phyloP scores from a whole-genome alignment of 2,113 vertebrate genomes.

The Formicarius rufipectus region DNA sequence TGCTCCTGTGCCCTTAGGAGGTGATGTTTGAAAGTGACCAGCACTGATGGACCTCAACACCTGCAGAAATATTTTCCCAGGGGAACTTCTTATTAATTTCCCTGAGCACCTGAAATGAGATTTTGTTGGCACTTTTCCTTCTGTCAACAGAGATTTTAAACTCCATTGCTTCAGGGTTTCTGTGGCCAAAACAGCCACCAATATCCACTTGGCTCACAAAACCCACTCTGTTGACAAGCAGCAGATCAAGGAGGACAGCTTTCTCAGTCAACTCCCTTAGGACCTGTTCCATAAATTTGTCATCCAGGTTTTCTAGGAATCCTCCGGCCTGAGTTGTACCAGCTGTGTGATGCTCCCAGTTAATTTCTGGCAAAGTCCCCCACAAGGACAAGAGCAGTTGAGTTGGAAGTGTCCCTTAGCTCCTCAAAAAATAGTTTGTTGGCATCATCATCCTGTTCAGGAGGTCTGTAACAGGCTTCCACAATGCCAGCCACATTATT shows the following conservation, averaged over 20 bases:
- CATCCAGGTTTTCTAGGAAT: neutral
- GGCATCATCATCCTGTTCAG: neutral
- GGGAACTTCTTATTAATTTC: neutral
- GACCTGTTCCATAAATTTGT: neutral
- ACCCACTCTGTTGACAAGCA: neutral
- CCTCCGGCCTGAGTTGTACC: neutral
- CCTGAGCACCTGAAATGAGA: neutral
- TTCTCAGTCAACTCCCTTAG: neutral
- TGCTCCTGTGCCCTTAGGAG: neutral
- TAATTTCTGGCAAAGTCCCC: neutral
- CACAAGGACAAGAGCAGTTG: neutral
- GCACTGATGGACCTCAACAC: neutral
- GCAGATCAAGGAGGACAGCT: neutral
- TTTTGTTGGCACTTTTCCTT: neutral
- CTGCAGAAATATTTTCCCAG: neutral
- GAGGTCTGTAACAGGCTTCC: neutral
- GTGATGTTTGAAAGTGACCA: neutral
- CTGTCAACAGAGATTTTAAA: neutral
- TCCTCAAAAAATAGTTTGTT: neutral
- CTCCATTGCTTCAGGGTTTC: neutral
- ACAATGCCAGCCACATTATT: neutral
- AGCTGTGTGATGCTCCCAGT: neutral
- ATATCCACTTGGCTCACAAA: neutral
- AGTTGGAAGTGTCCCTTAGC: neutral
- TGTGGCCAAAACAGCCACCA: neutral